Conservation (phyloP, 2,888 invertebrate genomes). For the Eledone cirrhosa region DNA sequence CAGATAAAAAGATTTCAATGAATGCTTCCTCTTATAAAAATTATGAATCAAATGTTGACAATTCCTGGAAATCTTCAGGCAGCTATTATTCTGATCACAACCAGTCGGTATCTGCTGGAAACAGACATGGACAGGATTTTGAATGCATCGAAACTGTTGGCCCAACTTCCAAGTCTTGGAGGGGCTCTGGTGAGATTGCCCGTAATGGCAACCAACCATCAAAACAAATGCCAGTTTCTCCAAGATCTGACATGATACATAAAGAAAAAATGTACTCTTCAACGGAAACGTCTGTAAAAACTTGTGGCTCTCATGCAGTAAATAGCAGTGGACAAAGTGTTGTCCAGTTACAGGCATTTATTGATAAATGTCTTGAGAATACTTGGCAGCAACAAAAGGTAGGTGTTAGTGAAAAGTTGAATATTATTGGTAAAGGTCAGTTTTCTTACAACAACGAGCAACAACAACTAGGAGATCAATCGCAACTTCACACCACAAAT, state of each 20-base stretch:
- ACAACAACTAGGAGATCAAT: not conserved
- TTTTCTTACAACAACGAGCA: not conserved
- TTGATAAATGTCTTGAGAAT: slow-evolving; percentile 24
- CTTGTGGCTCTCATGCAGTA: not conserved
- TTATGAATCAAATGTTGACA: slow-evolving; percentile 26
- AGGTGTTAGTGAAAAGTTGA: slow-evolving; percentile 24
- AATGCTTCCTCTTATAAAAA: slow-evolving; percentile 14
- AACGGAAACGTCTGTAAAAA: slow-evolving; percentile 8
- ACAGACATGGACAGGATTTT: slow-evolving; percentile 5
- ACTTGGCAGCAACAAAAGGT: slow-evolving; percentile 27
- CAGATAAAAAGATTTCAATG: slow-evolving; percentile 28
- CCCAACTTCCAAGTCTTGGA: slow-evolving; percentile 22
- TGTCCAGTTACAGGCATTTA: slow-evolving; percentile 28
- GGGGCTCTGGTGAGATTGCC: slow-evolving; percentile 14
- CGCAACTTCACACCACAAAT: slow-evolving; percentile 3
- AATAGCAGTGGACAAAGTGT: slow-evolving; percentile 26
- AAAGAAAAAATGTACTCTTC: slow-evolving; percentile 14
- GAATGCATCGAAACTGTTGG: slow-evolving; percentile 5
- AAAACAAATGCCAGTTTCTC: not conserved
- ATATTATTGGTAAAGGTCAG: slow-evolving; percentile 13
- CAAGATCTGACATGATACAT: slow-evolving; percentile 1
- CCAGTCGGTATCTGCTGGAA: slow-evolving; percentile 20
- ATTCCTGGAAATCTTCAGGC: slow-evolving; percentile 17
- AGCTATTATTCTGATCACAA: slow-evolving; percentile 11
- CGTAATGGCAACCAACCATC: slow-evolving; percentile 8